Percentiles rank a stretch among this genome's conserved stretches.
phyloP scores from a whole-genome alignment of 2,797 vertebrate species.

The Tangara arthus region DNA sequence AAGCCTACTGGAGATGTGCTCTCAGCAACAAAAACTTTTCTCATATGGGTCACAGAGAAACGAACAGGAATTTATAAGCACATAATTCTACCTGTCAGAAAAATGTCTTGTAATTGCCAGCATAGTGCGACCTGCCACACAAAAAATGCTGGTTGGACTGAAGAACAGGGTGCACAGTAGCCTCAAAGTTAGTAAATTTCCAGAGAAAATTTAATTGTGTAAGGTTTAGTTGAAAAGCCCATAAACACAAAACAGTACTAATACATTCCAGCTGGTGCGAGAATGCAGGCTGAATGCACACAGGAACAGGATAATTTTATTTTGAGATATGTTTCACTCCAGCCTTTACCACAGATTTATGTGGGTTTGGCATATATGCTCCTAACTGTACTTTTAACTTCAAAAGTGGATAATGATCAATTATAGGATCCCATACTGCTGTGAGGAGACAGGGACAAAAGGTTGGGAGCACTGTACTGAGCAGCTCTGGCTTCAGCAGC shows the following conservation, averaged over 20 bases:
- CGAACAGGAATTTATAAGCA: neutral
- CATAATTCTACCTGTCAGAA: neutral
- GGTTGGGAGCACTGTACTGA: neutral
- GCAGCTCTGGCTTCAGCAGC: neutral
- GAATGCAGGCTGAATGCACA: neutral
- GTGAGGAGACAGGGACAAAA: neutral
- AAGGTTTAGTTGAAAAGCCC: constrained; percentile 9
- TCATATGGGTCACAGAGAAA: neutral
- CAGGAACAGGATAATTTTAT: constrained; percentile 18
- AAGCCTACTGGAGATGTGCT: neutral
- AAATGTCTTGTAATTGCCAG: neutral
- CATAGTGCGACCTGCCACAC: neutral
- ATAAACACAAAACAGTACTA: constrained; percentile 43
- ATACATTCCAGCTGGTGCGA: constrained; percentile 2
- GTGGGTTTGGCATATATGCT: neutral
- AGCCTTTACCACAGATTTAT: constrained; percentile 9
- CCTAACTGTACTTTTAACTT: constrained; percentile 18
- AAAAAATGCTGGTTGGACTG: neutral
- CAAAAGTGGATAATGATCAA: constrained; percentile 10
- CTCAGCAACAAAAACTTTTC: neutral
- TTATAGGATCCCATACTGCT: neutral
- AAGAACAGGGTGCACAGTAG: constrained; percentile 8
- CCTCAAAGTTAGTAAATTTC: constrained; percentile 15
- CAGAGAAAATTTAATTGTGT: constrained; percentile 28
- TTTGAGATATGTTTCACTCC: constrained; percentile 22